Evolutionary conservation across 2,797 vertebrate genomes (phyloP).

Genomic region (Mormyrus hasselquistii): DNA sequence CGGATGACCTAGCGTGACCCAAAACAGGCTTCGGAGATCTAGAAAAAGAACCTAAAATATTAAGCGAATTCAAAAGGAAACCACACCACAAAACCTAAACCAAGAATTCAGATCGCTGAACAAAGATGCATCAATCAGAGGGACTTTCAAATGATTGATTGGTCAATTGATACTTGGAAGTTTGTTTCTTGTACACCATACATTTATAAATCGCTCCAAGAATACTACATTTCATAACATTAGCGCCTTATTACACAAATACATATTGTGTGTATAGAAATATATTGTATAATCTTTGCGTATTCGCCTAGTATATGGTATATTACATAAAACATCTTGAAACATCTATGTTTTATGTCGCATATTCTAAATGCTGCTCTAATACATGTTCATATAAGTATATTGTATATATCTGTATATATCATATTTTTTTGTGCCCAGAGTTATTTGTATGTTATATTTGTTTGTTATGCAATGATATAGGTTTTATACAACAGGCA

Average conservation of each 20-base stretch:
- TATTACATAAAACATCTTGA: too few relatives aligned
- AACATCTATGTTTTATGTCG: background rate
- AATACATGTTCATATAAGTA: background rate
- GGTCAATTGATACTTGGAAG: background rate
- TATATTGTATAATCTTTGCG: background rate
- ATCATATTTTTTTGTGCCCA: background rate
- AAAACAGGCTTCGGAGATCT: background rate
- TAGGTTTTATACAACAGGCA: background rate
- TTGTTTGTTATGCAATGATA: background rate
- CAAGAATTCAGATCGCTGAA: background rate
- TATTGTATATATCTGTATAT: background rate
- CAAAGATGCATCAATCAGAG: background rate
- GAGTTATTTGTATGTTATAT: background rate
- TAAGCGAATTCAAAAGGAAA: background rate
- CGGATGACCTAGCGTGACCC: background rate
- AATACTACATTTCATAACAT: background rate
- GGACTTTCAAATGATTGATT: background rate
- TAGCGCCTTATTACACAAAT: background rate
- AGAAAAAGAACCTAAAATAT: background rate
- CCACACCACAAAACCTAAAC: background rate
- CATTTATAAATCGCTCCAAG: background rate
- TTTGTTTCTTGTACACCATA: background rate
- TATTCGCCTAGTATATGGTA: background rate
- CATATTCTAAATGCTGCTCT: background rate
- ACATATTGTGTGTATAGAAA: background rate